These are phyloP conservation scores for Coracias cyanogaster DNA, from an alignment of 2,797 vertebrate genomes.

Conservation along the genomic window DNA sequence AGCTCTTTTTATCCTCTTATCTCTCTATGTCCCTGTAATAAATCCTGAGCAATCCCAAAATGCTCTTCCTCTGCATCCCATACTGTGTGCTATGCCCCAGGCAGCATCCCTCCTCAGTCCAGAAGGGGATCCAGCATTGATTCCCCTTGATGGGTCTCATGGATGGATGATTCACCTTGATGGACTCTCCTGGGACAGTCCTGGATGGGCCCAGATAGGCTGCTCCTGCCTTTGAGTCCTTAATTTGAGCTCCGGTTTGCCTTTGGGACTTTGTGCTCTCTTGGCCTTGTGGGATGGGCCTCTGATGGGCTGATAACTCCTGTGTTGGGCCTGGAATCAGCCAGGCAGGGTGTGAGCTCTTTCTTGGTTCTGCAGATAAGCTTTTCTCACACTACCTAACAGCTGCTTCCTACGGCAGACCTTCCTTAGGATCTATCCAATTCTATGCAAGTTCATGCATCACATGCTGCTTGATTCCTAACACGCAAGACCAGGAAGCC, in stretches of 20 bases:
- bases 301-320: neutral
- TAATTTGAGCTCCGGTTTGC: neutral
- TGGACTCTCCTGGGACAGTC: fast-evolving
- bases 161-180: neutral
- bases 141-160: neutral
- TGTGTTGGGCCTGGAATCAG: neutral
- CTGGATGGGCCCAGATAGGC: neutral
- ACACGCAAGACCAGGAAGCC: neutral
- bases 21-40: neutral
- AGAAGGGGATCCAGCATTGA: neutral
- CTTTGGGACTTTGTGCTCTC: neutral
- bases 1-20: neutral
- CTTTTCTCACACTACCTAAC: neutral
- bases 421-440: neutral
- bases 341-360: neutral
- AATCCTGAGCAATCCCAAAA: neutral
- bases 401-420: neutral
- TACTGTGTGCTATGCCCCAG: fast-evolving
- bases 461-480: neutral
- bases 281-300: neutral
- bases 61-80: neutral
- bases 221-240: neutral
- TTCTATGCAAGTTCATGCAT: neutral
- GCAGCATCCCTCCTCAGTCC: neutral
- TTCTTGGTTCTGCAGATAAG: neutral